Percentiles rank a stretch among this genome's conserved stretches.
These are phyloP conservation scores for Mycalesis mineus DNA, from an alignment of 2,888 invertebrate genomes.

Conservation along the genomic window DNA sequence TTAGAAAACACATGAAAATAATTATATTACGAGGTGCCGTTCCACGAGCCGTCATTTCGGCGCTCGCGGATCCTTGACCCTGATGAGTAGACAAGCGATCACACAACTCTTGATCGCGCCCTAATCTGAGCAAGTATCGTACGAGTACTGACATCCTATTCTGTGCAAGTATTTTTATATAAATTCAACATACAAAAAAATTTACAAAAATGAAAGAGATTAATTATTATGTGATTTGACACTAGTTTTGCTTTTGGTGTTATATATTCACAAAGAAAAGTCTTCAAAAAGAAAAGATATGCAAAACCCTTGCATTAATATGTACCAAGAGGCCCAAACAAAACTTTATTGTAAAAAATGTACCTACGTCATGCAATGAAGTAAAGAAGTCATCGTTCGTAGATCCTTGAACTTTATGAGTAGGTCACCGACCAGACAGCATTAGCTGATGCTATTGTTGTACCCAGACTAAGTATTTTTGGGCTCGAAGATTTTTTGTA, in stretches of 20 bases:
- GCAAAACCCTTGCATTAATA: too few relatives aligned
- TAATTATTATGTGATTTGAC: too few relatives aligned
- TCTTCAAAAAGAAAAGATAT: too few relatives aligned
- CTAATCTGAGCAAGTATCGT: too few relatives aligned
- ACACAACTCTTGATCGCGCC: slow-evolving; percentile 41
- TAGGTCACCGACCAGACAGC: slow-evolving; percentile 1
- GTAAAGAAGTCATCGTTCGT: neutral
- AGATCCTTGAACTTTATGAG: slow-evolving; percentile 8
- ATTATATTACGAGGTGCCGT: slow-evolving; percentile 22
- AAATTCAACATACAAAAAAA: too few relatives aligned
- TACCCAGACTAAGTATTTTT: neutral
- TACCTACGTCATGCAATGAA: neutral
- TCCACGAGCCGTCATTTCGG: slow-evolving; percentile 27
- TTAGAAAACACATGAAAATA: neutral
- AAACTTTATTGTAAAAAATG: neutral
- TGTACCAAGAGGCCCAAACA: too few relatives aligned
- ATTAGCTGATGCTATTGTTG: neutral
- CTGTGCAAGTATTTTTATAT: too few relatives aligned
- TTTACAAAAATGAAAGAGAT: too few relatives aligned
- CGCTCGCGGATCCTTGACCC: slow-evolving; percentile 57
- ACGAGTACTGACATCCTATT: too few relatives aligned
- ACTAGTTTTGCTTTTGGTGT: too few relatives aligned
- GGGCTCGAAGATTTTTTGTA: too few relatives aligned
- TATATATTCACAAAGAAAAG: too few relatives aligned
- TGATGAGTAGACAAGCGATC: slow-evolving; percentile 34